These are phyloP conservation scores for Mycetomoellerius zeteki DNA, from an alignment of 1,140 invertebrate genomes.

Conservation along the genomic window DNA sequence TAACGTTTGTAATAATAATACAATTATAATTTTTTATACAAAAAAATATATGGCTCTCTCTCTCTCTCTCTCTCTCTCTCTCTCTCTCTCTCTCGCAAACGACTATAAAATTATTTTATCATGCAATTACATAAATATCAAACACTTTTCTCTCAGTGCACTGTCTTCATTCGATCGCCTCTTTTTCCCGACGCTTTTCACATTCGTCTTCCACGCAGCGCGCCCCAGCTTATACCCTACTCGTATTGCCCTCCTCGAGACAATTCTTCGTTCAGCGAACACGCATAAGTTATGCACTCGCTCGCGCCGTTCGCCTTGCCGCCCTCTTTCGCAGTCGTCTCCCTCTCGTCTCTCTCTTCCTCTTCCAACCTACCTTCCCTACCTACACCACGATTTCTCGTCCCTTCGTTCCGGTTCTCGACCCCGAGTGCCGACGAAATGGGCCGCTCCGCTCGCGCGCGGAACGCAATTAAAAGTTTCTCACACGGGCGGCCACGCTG, in stretches of 20 bases:
- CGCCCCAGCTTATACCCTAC: constrained; percentile 10
- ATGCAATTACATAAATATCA: too few relatives aligned
- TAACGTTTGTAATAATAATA: too few relatives aligned
- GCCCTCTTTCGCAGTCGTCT: neutral
- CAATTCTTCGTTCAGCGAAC: constrained; percentile 50
- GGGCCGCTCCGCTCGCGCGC: constrained; percentile 66
- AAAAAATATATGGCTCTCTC: too few relatives aligned
- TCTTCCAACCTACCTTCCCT: constrained; percentile 12
- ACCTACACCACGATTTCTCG: constrained; percentile 48
- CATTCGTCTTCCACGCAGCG: constrained; percentile 31
- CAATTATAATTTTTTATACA: too few relatives aligned
- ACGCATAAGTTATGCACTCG: constrained; percentile 49
- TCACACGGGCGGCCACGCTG: constrained; percentile 69
- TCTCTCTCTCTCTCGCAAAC: too few relatives aligned
- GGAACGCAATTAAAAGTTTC: constrained; percentile 83
- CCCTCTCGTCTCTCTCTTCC: neutral
- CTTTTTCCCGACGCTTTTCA: constrained; percentile 14
- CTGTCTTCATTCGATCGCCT: neutral
- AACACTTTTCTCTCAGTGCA: too few relatives aligned
- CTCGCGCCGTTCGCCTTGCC: constrained; percentile 23
- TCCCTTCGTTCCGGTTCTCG: constrained; percentile 64
- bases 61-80: too few relatives aligned
- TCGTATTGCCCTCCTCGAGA: constrained; percentile 41
- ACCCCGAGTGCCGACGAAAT: constrained; percentile 61
- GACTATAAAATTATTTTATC: too few relatives aligned